These are phyloP conservation scores for Mesaphorura yosii DNA, from an alignment of 1,140 invertebrate genomes.

Conservation along the genomic window DNA sequence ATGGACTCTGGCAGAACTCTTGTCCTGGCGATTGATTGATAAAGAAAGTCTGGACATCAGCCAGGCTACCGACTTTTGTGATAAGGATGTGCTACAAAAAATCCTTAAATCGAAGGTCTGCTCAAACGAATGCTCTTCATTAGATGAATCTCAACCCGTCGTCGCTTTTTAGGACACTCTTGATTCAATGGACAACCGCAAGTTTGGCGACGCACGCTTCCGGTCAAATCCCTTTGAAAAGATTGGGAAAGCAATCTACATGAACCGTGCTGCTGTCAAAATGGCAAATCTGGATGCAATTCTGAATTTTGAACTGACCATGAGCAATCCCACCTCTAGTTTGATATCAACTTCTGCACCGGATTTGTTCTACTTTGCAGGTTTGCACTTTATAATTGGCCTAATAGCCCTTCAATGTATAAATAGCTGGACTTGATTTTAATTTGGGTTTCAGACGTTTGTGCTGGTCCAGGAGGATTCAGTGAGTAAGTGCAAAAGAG, in stretches of 20 bases:
- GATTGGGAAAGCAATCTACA: conserved; percentile 75
- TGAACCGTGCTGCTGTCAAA: conserved; percentile 93
- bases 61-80: background rate
- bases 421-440: too few species aligned
- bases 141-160: background rate
- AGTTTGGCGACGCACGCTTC: conserved; percentile 51
- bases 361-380: conserved; percentile 75
- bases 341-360: background rate
- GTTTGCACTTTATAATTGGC: too few species aligned
- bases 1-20: background rate
- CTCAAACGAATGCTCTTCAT: background rate
- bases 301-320: conserved; percentile 84
- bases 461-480: conserved; percentile 95
- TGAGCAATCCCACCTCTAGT: conserved; percentile 44
- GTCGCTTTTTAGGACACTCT: background rate
- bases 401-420: too few species aligned
- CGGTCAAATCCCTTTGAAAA: conserved; percentile 90
- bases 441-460: too few species aligned
- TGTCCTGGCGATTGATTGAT: background rate
- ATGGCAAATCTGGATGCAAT: conserved; percentile 95
- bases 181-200: background rate
- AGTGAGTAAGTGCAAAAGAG: conserved; percentile 57
- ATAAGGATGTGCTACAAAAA: background rate
- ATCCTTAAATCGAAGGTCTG: background rate
- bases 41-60: background rate